phyloP scores from a whole-genome alignment of 1,140 invertebrate species.

The Drosophila rufa region DNA sequence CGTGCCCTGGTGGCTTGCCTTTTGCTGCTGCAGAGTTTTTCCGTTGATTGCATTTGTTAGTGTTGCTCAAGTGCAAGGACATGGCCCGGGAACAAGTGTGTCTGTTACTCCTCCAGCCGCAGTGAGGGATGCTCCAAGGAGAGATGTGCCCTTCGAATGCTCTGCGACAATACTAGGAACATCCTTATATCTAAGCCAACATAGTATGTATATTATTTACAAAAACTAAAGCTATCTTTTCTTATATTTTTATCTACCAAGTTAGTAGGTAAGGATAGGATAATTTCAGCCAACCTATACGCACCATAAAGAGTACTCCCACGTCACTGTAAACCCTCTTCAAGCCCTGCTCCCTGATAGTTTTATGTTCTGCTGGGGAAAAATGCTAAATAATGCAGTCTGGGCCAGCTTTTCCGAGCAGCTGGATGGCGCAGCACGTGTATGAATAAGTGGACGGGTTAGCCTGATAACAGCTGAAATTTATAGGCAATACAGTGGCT shows the following conservation, averaged over 20 bases:
- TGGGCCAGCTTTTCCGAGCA: constrained; percentile 32
- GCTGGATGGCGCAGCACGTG: constrained; percentile 54
- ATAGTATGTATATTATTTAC: not conserved
- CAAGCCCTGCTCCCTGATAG: constrained; percentile 23
- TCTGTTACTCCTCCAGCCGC: constrained; percentile 15
- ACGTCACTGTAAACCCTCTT: not conserved
- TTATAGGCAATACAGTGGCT: constrained; percentile 68
- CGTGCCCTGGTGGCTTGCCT: constrained; percentile 38
- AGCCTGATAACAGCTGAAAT: constrained; percentile 73
- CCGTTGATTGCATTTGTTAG: constrained; percentile 63
- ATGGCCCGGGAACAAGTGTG: constrained; percentile 36
- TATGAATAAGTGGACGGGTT: constrained; percentile 71
- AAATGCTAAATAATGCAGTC: constrained; percentile 63
- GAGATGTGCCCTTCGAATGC: constrained; percentile 5
- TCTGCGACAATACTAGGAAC: not conserved
- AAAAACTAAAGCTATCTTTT: too few relatives aligned
- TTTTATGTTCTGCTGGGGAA: constrained; percentile 50
- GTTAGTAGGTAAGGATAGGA: not conserved
- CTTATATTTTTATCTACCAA: too few relatives aligned
- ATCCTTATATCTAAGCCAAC: not conserved
- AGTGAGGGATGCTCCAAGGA: not conserved
- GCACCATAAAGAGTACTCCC: constrained; percentile 2
- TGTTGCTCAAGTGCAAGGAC: constrained; percentile 77
- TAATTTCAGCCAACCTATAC: not conserved
- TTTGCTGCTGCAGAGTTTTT: constrained; percentile 44